Percentiles rank a stretch among this genome's conserved stretches.
Evolutionary conservation across 2,888 invertebrate species (phyloP).

Genomic region (Allacma fusca): DNA sequence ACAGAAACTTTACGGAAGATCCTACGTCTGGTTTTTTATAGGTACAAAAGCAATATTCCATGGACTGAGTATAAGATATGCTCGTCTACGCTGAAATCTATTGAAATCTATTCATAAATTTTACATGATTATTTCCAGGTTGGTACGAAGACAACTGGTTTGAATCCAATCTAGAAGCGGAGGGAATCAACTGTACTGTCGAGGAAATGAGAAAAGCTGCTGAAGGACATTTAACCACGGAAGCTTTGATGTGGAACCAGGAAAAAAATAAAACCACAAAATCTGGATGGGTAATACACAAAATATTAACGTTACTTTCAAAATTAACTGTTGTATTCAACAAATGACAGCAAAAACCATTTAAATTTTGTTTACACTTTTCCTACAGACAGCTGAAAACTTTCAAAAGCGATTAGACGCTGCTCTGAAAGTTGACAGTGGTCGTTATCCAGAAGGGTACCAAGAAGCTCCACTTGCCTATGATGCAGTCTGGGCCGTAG

Average conservation of each 20-base stretch:
- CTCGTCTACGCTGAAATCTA: too few relatives aligned
- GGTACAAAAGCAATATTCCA: conserved; percentile 71
- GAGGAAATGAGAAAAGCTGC: conserved; percentile 94
- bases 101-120: too few relatives aligned
- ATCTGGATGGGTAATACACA: conserved; percentile 80
- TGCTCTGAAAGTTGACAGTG: conserved; percentile 76
- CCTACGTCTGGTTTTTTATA: conserved; percentile 99
- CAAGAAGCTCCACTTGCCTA: conserved; percentile 98
- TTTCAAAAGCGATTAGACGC: conserved; percentile 86
- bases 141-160: conserved; percentile 99
- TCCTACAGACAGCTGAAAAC: conserved; percentile 78
- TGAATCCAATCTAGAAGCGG: conserved; percentile 82
- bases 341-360: neutral
- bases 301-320: neutral
- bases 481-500: conserved; percentile 99
- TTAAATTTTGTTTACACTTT: neutral
- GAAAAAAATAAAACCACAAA: conserved; percentile 93
- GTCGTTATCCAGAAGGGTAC: conserved; percentile 90
- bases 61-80: too few relatives aligned
- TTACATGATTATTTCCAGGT: conserved; percentile 69
- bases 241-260: conserved; percentile 98
- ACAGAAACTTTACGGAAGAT: conserved; percentile 90
- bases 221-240: conserved; percentile 97
- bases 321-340: neutral
- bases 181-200: conserved; percentile 88